A percentile compares a stretch with the other conserved stretches of the same genome.
phyloP scores from a whole-genome alignment of 2,888 invertebrate species.

The Eucriotettix oculatus region DNA sequence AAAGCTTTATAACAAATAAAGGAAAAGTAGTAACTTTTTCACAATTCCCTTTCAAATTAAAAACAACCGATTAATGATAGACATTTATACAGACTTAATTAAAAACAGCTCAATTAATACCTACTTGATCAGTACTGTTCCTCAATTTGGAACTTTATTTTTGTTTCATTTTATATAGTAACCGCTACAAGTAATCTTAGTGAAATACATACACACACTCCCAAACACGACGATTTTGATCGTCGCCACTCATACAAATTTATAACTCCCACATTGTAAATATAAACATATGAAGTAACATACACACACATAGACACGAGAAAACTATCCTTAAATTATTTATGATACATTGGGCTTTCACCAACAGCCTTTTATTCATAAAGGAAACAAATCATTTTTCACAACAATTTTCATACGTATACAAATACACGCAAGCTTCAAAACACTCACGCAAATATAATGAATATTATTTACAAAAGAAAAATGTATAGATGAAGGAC shows the following conservation, averaged over 20 bases:
- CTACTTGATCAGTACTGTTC: neutral
- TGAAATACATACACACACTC: neutral
- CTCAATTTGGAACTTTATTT: neutral
- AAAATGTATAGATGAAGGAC: neutral
- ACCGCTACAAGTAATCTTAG: neutral
- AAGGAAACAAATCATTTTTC: neutral
- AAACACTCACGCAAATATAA: neutral
- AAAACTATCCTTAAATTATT: neutral
- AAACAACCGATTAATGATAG: neutral
- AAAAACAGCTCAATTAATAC: neutral
- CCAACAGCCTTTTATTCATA: no score
- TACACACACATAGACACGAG: neutral
- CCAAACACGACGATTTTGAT: neutral
- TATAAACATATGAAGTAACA: neutral
- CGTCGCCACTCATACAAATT: neutral
- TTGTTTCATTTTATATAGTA: neutral
- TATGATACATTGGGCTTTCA: no score
- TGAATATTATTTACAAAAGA: neutral
- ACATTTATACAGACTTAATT: neutral
- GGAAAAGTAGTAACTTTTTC: no score
- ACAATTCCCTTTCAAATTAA: no score
- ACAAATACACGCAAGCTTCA: neutral
- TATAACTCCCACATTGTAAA: neutral
- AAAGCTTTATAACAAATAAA: no score
- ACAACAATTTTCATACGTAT: neutral